Base-by-base conservation (phyloP, 1,140 invertebrate species). In the Melitaea cinxia region DNA sequence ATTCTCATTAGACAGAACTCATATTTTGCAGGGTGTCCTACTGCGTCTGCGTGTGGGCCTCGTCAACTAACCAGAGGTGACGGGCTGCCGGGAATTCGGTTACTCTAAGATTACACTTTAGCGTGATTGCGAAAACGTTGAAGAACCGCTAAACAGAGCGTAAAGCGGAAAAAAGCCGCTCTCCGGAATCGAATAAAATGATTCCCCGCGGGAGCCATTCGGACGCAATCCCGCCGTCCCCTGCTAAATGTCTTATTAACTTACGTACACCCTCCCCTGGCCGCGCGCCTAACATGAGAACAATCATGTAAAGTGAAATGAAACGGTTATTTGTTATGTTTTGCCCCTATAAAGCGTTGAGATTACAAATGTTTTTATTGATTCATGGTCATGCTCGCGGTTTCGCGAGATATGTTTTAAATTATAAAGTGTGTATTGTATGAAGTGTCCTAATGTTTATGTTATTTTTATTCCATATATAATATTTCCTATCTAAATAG, bases 121-220 rank as follows among this genome's bases (percentile, higher is more conserved):
- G 59, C 65, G 77, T 80, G 84, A 85, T 84, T 84, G 80, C 65
- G 55, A 83, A 68, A 77, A 70, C 73, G 68, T 69, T 70, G 70
- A 73, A 57, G 74, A 78, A 83, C 80, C 82, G 83, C 83, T 88
- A 86, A 91, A 89, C 85, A 78, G 85, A 85, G 88, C 86, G 84
- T 83, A 85, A 88, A 72, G 79, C 82, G 82, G 84, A 89, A 90
- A 89, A 90, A 91, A 84, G 77, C 80, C 81, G 85, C 79, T 82
- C 82, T 78, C 76, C 80, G 79, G 85, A 91, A 92, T 92, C 91
- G 88, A 91, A 92, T 92, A 91, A 91, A 92, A 92, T 92, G 90
- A 92, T 92, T 92, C 91, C 91, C 91, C 91, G 73, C 80, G 89
- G 89, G 91, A 86, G 86, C 89, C 85, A 91, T 92, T 92, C 85